phyloP scores from a whole-genome alignment of 2,113 vertebrate genomes.

The Helogale parvula region DNA sequence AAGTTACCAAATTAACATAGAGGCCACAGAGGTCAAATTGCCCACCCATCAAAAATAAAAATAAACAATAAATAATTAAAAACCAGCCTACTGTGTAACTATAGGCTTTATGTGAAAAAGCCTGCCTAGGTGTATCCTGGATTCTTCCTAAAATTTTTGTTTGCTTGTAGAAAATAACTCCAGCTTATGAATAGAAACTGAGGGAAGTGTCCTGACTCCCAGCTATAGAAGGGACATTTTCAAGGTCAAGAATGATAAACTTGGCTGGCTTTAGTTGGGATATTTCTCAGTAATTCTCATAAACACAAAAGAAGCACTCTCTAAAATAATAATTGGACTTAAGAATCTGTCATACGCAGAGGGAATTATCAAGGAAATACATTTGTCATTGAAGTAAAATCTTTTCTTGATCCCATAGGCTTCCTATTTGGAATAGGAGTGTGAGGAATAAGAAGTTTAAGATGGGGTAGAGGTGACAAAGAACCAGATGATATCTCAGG shows the following conservation, averaged over 20 bases:
- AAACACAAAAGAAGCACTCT: not conserved
- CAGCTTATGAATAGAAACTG: not conserved
- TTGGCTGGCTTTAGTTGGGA: not conserved
- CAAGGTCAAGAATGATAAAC: not conserved
- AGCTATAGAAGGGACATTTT: not conserved
- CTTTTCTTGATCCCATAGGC: not conserved
- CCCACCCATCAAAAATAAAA: not conserved
- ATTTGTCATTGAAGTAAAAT: not conserved
- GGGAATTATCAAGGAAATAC: not conserved
- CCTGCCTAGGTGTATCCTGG: not conserved
- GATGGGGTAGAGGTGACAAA: not conserved
- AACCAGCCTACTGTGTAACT: not conserved
- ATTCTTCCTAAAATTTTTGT: not conserved
- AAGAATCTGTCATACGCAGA: not conserved
- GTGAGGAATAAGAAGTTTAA: not conserved
- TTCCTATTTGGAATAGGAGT: not conserved
- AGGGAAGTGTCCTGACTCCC: not conserved
- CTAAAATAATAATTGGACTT: not conserved
- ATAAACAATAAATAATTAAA: not conserved
- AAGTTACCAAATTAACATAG: not conserved
- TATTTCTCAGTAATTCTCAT: not conserved
- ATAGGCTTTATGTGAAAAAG: not conserved
- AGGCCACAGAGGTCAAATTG: not conserved
- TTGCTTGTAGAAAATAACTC: not conserved
- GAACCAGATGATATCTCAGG: not conserved